Evolutionary conservation across 2,797 vertebrate genomes (phyloP), one percentile per base, ranked within the genome.

Genomic region (Pteropus rufus): DNA sequence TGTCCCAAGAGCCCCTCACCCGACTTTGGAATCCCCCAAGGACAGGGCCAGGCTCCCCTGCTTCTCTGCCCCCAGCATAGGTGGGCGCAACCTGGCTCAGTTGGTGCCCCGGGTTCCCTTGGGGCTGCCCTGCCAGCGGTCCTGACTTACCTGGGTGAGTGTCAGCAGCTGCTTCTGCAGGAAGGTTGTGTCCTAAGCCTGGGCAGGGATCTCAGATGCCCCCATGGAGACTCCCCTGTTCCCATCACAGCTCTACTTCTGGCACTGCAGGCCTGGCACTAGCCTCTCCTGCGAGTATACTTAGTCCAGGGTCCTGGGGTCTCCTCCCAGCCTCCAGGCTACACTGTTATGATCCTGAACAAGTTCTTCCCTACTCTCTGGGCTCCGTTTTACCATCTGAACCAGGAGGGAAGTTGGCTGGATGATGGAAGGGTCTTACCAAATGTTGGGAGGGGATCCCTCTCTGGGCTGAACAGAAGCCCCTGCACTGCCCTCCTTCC

Each of bases 261-360:
- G 97, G 39, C 87, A 94, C 69, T 79, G 97, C 92, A 98, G 97
- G 62, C 98, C 96, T 49, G 98, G 96, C 21, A 97, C 97, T 77
- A 97, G 89, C 65, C 98, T 98, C 82, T 99, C 98, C 98, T 99
- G 88, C 11, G 89, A 34, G 46, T 12, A 72, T 8, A 54, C 18
- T 85, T 18, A 34, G 21, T 69, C 67, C 56, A 65, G 64, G 23
- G 34, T 8, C 29, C 54, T 15, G 10, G 60, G 77, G 23, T 19
- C 12, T 81, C 69, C 34, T 93, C 52, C 15, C 41, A 14, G 31
- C 62, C 64, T 54, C 41, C n/a, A 58, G 49, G 70, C 31, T 24
- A 44, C 31, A 64, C 44, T 41, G 56, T 58, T 67, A 64, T 2
- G 69, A 31, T 49, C 14, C 56, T 52, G 67, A 49, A 12, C 16